These are phyloP conservation scores for Telmatochromis brachygnathus DNA, from an alignment of 2,113 vertebrate genomes.

Conservation along the genomic window DNA sequence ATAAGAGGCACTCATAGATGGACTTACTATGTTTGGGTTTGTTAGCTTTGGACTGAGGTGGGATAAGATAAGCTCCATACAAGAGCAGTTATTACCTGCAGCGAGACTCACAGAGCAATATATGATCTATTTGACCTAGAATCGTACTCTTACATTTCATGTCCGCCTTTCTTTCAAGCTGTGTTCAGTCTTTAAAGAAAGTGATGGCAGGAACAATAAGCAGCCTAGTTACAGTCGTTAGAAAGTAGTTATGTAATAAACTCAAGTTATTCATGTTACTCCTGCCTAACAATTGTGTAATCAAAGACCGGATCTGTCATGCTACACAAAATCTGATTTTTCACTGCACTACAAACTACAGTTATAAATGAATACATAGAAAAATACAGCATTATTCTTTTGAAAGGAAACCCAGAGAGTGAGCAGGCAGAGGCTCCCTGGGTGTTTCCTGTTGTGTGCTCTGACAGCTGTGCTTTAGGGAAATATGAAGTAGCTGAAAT, in stretches of 20 bases:
- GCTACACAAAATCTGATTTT: neutral
- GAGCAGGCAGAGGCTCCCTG: neutral
- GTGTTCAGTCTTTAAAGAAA: neutral
- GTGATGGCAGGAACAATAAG: neutral
- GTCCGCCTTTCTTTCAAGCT: neutral
- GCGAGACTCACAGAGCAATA: neutral
- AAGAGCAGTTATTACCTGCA: neutral
- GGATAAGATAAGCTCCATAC: neutral
- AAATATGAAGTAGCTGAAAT: neutral
- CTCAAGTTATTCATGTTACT: neutral
- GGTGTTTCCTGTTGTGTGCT: neutral
- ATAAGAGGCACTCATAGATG: neutral
- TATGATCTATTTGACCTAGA: neutral
- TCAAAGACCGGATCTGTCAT: neutral
- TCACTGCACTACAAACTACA: neutral
- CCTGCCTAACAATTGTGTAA: rapidly evolving
- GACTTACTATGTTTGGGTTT: neutral
- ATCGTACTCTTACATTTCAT: neutral
- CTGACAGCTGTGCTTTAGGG: neutral
- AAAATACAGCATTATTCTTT: neutral
- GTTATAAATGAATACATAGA: neutral
- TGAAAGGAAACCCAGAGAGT: neutral
- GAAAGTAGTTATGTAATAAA: neutral
- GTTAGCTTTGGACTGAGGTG: neutral
- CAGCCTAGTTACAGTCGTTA: neutral